A percentile compares a stretch with the other conserved stretches of the same genome.
Evolutionary conservation across 1,140 invertebrate species (phyloP).

Genomic region (Megalonaias nervosa): DNA sequence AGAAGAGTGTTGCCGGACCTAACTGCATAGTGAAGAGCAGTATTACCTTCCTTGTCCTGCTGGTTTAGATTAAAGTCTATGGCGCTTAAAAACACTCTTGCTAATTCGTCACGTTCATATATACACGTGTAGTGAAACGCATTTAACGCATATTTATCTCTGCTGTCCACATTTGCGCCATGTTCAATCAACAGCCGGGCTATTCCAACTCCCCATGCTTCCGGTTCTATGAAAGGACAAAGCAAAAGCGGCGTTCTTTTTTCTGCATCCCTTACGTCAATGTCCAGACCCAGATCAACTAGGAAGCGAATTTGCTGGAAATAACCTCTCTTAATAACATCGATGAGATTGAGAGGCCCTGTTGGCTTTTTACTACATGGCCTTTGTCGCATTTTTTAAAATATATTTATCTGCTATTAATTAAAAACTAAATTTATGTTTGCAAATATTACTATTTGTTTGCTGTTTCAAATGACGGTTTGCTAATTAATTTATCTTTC

Average conservation of each 20-base stretch:
- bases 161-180: conserved; percentile 48
- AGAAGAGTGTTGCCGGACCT: conserved; percentile 47
- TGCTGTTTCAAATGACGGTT: too few relatives aligned
- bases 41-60: conserved; percentile 56
- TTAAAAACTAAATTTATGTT: too few relatives aligned
- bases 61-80: conserved; percentile 62
- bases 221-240: conserved; percentile 59
- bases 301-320: conserved; percentile 59
- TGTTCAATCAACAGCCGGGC: conserved; percentile 60
- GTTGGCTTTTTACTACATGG: too few relatives aligned
- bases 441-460: too few relatives aligned
- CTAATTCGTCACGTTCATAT: conserved; percentile 49
- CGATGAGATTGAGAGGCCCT: conserved; percentile 10
- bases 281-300: conserved; percentile 47
- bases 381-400: too few relatives aligned
- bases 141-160: conserved; percentile 59
- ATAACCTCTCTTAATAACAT: conserved; percentile 61
- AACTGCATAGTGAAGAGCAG: conserved; percentile 63
- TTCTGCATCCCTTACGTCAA: conserved; percentile 50
- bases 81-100: conserved; percentile 57
- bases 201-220: conserved; percentile 58
- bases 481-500: too few relatives aligned
- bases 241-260: conserved; percentile 59
- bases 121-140: conserved; percentile 64
- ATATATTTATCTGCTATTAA: too few relatives aligned